These are phyloP conservation scores for Tribolium castaneum DNA, from an alignment of 1,140 invertebrate genomes.

Conservation along the genomic window DNA sequence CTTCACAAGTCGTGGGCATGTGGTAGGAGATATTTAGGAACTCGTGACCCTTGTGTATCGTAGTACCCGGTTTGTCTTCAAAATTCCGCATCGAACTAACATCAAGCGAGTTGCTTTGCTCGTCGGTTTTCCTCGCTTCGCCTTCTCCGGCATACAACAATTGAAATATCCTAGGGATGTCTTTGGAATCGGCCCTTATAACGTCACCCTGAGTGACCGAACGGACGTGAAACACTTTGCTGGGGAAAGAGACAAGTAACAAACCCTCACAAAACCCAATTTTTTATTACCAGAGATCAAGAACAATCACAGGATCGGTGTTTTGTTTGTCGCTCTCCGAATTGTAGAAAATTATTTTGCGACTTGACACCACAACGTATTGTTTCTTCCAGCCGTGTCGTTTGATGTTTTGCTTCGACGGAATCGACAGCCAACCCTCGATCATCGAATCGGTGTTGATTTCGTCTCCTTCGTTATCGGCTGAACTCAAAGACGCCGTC, in stretches of 20 bases:
- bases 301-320: constrained; percentile 92
- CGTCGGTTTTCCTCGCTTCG: constrained; percentile 87
- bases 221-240: constrained; percentile 98
- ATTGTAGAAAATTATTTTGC: constrained; percentile 98
- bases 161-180: constrained; percentile 99
- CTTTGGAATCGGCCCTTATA: constrained; percentile 97
- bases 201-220: constrained; percentile 99
- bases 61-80: constrained; percentile 81
- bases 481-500: constrained; percentile 90
- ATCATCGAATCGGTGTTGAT: constrained; percentile 76
- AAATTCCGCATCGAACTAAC: constrained; percentile 64
- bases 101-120: constrained; percentile 67
- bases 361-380: constrained; percentile 95
- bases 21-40: constrained; percentile 96
- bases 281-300: constrained; percentile 91
- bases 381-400: constrained; percentile 97
- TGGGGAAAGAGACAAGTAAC: constrained; percentile 65
- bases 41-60: constrained; percentile 95
- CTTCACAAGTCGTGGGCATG: constrained; percentile 98
- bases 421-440: constrained; percentile 96
- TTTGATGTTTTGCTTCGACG: constrained; percentile 95
- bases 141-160: constrained; percentile 94
- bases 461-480: constrained; percentile 84
- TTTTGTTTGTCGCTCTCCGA: constrained; percentile 94
- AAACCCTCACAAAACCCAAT: constrained; percentile 24